Percentiles rank a stretch among this genome's conserved stretches.
Evolutionary conservation across 2,113 vertebrate species (phyloP).

Genomic region (Neotoma lepida): DNA sequence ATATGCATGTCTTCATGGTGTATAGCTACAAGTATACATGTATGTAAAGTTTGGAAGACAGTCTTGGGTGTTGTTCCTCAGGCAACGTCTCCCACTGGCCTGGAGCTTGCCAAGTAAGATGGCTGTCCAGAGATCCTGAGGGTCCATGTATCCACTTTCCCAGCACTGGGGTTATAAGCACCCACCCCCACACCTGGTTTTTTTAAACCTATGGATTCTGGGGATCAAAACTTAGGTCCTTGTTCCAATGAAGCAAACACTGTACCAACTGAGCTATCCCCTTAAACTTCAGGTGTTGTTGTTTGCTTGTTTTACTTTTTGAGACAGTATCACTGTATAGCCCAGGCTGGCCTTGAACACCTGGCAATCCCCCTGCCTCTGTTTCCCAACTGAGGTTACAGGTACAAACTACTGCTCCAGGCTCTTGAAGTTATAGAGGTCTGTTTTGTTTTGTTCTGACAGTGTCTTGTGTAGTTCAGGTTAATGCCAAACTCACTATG

Average conservation of each 20-base stretch:
- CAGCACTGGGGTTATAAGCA: neutral
- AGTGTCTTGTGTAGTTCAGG: neutral
- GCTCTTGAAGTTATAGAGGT: neutral
- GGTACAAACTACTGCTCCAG: neutral
- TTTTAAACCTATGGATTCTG: neutral
- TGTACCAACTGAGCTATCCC: neutral
- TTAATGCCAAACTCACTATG: neutral
- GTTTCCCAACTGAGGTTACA: neutral
- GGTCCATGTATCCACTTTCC: neutral
- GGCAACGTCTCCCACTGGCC: neutral
- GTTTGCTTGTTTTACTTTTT: neutral
- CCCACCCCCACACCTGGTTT: neutral
- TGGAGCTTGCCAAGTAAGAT: neutral
- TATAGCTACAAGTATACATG: neutral
- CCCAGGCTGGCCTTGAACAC: neutral
- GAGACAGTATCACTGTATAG: neutral
- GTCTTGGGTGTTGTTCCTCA: neutral
- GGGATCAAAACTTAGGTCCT: neutral
- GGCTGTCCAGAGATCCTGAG: neutral
- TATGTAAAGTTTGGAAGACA: neutral
- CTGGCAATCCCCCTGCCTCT: neutral
- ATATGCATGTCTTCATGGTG: neutral
- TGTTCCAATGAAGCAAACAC: neutral
- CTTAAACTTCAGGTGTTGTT: neutral
- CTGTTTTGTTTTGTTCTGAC: neutral